These are phyloP conservation scores for Melanerpes aurifrons DNA, from an alignment of 2,113 vertebrate species.

Conservation along the genomic window DNA sequence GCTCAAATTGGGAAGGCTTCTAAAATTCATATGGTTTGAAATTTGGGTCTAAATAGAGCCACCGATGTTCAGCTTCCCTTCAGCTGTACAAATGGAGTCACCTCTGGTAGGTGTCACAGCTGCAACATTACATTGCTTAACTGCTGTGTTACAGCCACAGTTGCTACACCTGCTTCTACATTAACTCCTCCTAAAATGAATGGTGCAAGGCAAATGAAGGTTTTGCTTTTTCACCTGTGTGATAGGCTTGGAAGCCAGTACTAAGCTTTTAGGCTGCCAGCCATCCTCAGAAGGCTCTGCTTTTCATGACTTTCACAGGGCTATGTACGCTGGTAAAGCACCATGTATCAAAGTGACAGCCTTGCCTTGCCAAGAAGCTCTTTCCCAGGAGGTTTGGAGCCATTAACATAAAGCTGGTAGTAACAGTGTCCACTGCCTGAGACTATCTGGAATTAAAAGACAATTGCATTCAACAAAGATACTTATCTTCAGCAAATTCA, in stretches of 20 bases:
- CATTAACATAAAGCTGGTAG: neutral
- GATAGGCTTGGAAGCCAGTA: neutral
- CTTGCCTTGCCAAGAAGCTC: neutral
- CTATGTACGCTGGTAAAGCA: neutral
- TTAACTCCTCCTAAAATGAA: neutral
- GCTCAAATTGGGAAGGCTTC: neutral
- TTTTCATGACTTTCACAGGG: neutral
- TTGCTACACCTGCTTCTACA: neutral
- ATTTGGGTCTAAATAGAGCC: neutral
- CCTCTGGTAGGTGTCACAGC: neutral
- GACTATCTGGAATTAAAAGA: neutral
- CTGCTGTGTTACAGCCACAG: neutral
- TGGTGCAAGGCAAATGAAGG: neutral
- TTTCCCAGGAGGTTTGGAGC: neutral
- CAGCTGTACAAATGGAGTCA: neutral
- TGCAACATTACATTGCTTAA: neutral
- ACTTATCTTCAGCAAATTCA: neutral
- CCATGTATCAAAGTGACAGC: neutral
- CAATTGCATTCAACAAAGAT: neutral
- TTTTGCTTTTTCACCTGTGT: neutral
- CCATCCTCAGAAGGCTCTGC: neutral
- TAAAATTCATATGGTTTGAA: neutral
- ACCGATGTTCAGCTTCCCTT: neutral
- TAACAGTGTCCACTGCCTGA: neutral
- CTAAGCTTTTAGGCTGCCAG: neutral